Evolutionary conservation across 2,113 vertebrate species (phyloP), one percentile per base, ranked within the genome.

Genomic region (Halcyon malimbica): DNA sequence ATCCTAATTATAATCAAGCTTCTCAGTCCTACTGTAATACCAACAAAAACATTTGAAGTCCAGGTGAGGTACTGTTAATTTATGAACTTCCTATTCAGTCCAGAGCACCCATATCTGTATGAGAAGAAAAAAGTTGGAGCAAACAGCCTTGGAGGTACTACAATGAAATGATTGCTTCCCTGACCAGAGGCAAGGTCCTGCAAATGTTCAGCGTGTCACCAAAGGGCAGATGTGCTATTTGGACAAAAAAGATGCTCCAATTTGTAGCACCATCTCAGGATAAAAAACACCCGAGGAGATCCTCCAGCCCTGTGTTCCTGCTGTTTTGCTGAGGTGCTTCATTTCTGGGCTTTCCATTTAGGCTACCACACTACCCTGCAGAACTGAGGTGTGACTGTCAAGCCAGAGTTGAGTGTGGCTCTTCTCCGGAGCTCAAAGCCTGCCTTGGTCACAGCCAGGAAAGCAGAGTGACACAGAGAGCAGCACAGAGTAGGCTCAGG

Each of bases 401-500:
- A 44, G 54, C 24, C 4, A 2, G 10, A 73, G 53, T 39, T 18
- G 21, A 80, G 20, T 2, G 2, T 3, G 3, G 29, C 71, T 73
- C 26, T 87, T 29, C 63, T 57, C 39, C 2, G 2, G 60, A 44
- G 68, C 46, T 62, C 33, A 48, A 76, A 80, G 67, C 33, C 11
- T 60, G 48, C 21, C 67, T 24, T 53, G 75, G 42, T 16, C 35
- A 35, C 20, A 23, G 26, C 28, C 42, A 74, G 57, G 57, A 81
- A 39, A 0, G n/a, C 17, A 11, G 21, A 53, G 16, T 18, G 28
- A 25, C n/a, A 23, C 0, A 2, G 51, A 83, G 10, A 69, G 37
- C 75, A 48, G 60, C 46, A 65, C 37, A 50, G 31, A 7, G 41
- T 39, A 51, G n/a, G 20, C 16, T 63, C 9, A 29, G 62, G 21